phyloP scores from a whole-genome alignment of 2,797 vertebrate genomes.

The Crenichthys baileyi region DNA sequence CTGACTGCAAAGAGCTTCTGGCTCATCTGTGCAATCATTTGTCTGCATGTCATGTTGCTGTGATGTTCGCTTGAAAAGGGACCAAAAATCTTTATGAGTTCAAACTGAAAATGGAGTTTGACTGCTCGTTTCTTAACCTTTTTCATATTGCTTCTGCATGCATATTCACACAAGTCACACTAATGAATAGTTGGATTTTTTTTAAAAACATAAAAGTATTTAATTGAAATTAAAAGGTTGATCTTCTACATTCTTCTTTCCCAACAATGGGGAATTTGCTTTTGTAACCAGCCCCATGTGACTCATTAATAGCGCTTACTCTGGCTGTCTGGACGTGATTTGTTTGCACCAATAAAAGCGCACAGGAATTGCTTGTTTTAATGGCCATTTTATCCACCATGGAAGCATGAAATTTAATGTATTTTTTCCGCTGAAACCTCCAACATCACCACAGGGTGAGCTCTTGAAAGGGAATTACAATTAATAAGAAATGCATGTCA shows the following conservation, averaged over 20 bases:
- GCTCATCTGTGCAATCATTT: slow-evolving; percentile 66
- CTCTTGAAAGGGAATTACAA: slow-evolving; percentile 57
- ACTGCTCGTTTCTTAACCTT: background rate
- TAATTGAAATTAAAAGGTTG: slow-evolving; percentile 11
- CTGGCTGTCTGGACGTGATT: slow-evolving; percentile 67
- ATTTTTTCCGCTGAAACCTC: slow-evolving; percentile 63
- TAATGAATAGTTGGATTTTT: slow-evolving; percentile 5
- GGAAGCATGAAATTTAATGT: slow-evolving; percentile 73
- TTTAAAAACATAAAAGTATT: slow-evolving; percentile 2
- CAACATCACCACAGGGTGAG: slow-evolving; percentile 58
- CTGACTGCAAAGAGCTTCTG: slow-evolving; percentile 58
- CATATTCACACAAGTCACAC: background rate
- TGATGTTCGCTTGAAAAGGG: slow-evolving; percentile 30
- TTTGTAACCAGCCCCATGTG: slow-evolving; percentile 37
- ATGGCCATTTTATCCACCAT: slow-evolving; percentile 64
- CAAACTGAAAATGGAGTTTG: slow-evolving; percentile 10
- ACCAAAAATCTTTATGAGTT: slow-evolving; percentile 16
- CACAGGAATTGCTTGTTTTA: slow-evolving; percentile 69
- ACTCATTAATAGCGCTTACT: slow-evolving; percentile 55
- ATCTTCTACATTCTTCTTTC: slow-evolving; percentile 8
- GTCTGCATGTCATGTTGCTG: slow-evolving; percentile 56
- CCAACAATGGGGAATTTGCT: slow-evolving; percentile 13
- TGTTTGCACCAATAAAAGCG: slow-evolving; percentile 69
- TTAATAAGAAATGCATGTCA: slow-evolving; percentile 51
- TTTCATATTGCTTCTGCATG: slow-evolving; percentile 5